phyloP scores from a whole-genome alignment of 1,140 invertebrate species.

The Drosophila jambulina region DNA sequence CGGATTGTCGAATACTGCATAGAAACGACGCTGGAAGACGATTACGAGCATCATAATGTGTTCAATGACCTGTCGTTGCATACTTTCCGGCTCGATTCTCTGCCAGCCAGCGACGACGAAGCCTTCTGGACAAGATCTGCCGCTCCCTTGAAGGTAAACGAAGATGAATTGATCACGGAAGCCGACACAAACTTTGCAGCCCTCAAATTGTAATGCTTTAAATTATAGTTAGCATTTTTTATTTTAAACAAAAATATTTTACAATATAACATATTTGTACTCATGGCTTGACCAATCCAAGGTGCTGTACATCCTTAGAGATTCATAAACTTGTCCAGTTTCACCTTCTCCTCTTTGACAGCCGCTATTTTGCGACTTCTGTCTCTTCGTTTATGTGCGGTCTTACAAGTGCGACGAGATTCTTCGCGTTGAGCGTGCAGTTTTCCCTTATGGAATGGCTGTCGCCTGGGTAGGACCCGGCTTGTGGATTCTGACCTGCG shows the following conservation, averaged over 20 bases:
- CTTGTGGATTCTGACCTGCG: neutral
- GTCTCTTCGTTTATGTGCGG: neutral
- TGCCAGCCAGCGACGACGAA: slow-evolving; percentile 46
- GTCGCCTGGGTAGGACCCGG: neutral
- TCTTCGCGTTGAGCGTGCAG: neutral
- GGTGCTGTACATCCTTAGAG: slow-evolving; percentile 23
- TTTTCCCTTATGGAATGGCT: neutral
- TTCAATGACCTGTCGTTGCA: slow-evolving; percentile 91
- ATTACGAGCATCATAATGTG: slow-evolving; percentile 88
- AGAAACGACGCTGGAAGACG: slow-evolving; percentile 89
- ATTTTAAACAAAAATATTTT: neutral
- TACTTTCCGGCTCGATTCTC: slow-evolving; percentile 85
- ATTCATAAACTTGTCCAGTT: slow-evolving; percentile 59
- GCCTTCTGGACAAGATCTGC: slow-evolving; percentile 52
- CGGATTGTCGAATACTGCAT: slow-evolving; percentile 86
- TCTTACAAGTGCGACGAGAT: neutral
- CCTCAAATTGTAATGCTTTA: slow-evolving; percentile 27
- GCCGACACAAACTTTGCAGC: slow-evolving; percentile 31
- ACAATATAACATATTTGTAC: neutral
- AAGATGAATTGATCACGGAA: slow-evolving; percentile 59
- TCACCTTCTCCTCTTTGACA: neutral
- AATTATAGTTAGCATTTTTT: neutral
- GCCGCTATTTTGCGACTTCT: slow-evolving; percentile 12
- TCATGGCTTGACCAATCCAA: neutral
- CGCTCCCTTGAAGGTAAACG: slow-evolving; percentile 50